Conservation (phyloP, 1,140 invertebrate genomes). For the Colletes gigas region DNA sequence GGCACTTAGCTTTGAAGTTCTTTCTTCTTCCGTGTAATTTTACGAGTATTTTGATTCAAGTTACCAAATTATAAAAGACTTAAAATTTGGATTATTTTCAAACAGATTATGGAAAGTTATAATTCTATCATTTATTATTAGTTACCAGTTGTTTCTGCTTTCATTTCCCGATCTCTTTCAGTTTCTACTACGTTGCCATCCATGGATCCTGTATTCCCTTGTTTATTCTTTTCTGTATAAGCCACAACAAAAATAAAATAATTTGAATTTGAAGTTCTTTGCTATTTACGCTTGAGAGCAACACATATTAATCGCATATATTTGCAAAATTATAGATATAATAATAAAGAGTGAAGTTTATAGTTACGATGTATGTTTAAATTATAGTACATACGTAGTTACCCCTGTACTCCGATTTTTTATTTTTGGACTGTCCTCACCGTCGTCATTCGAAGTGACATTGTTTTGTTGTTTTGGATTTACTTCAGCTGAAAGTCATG, state of each 20-base stretch:
- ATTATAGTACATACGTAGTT: constrained; percentile 32
- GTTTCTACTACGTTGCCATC: constrained; percentile 27
- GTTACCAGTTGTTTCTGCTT: constrained; percentile 1
- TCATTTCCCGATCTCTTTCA: constrained; percentile 27
- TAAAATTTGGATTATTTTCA: constrained; percentile 6
- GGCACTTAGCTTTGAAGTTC: background rate
- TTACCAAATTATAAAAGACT: background rate
- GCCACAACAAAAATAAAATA: constrained; percentile 7
- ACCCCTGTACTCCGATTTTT: constrained; percentile 26
- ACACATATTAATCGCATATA: background rate
- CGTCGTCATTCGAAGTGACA: constrained; percentile 22
- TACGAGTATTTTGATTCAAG: constrained; percentile 3
- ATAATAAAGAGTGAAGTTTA: background rate
- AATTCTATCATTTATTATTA: constrained; percentile 17
- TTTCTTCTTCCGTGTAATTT: background rate
- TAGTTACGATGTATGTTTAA: background rate
- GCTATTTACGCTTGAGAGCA: background rate
- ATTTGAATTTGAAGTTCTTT: background rate
- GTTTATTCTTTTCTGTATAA: constrained; percentile 27
- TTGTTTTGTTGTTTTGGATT: constrained; percentile 43
- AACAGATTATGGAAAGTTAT: constrained; percentile 12
- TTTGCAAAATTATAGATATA: background rate
- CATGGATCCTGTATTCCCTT: constrained; percentile 9
- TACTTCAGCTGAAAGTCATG: constrained; percentile 61
- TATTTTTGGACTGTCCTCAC: background rate